Evolutionary conservation across 2,113 vertebrate species (phyloP).

Genomic region (Paradisaea rubra): DNA sequence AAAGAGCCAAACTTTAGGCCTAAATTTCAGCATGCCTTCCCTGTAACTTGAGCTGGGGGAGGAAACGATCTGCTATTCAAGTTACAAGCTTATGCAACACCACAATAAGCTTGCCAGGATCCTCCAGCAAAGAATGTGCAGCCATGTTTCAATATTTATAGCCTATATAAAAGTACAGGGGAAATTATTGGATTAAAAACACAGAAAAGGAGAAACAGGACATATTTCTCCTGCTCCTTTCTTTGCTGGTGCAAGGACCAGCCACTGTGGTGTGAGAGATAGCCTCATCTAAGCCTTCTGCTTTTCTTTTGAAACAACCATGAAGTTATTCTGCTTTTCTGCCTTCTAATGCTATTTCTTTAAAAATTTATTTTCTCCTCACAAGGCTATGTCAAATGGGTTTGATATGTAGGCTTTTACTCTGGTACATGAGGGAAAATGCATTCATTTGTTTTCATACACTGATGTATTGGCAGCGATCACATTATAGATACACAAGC

Average conservation of each 20-base stretch:
- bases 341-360: background rate
- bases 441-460: constrained; percentile 3
- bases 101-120: background rate
- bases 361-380: background rate
- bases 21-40: background rate
- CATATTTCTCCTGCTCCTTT: background rate
- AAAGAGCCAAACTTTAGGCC: background rate
- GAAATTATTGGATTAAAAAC: background rate
- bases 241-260: background rate
- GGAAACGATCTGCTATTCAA: background rate
- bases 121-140: background rate
- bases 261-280: background rate
- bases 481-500: background rate
- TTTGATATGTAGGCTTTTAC: background rate
- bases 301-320: background rate
- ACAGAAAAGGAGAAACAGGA: background rate
- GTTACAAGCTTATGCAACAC: background rate
- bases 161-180: background rate
- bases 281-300: background rate
- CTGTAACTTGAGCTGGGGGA: background rate
- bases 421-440: background rate
- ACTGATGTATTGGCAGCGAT: background rate
- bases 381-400: background rate
- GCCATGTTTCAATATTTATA: background rate
- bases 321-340: background rate